Evolutionary conservation across 2,888 invertebrate species (phyloP), one percentile per base, ranked within the genome.

Genomic region (Drosophila leonis): DNA sequence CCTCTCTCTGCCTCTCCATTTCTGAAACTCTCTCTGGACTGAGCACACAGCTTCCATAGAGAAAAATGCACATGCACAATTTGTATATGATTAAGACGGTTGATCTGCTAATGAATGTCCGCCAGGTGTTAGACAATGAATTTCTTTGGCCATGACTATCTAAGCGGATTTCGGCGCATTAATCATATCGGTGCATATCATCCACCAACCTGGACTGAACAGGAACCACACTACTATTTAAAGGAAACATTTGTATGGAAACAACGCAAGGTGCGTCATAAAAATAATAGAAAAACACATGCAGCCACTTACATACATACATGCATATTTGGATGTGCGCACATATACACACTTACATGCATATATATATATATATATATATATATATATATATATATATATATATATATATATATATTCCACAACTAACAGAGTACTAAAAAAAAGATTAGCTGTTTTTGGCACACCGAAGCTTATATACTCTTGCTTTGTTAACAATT

Each of bases 81-180:
- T 18, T 64, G 56, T 64, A 31, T 62, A 49, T 55, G 60, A 56
- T 20, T 48, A 65, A 75, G 62, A 71, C 55, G 78, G 52, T 60
- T 69, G 72, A 70, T 52, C 64, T 57, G 64, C 52, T 65, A 48
- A 44, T 63, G 56, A 52, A 56, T 64, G 37, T 70, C 62, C 49
- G 68, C 65, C 77, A 62, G 68, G 59, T 71, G 65, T 67, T 73
- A 59, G 80, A 91, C 80, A 74, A 92, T 93, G 93, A 92, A 92
- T 90, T 90, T 93, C 71, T 88, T 92, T 74, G 91, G 90, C 57
- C 90, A 91, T 83, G 90, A 92, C 82, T 88, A 91, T 83, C 82
- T 91, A 65, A 85, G 84, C 80, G 91, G 91, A 61, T 91, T 92
- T 83, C 89, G 88, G 37, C 91, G 91, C 68, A 91, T 90, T 41